phyloP scores from a whole-genome alignment of 2,797 vertebrate genomes.

The Poeciliopsis gracilis region DNA sequence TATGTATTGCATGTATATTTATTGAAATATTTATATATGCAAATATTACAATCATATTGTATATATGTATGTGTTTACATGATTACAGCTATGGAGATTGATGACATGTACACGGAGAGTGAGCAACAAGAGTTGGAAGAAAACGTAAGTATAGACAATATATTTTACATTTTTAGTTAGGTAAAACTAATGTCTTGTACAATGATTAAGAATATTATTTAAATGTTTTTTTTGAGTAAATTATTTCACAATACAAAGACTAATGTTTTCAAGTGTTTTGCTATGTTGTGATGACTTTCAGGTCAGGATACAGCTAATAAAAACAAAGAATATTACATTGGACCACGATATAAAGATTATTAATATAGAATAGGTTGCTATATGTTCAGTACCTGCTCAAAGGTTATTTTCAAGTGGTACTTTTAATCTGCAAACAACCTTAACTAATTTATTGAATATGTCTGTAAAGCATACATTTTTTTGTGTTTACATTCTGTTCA shows the following conservation, averaged over 20 bases:
- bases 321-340: background rate
- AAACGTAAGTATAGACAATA: conserved; percentile 60
- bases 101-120: conserved; percentile 65
- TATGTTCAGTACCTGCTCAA: background rate
- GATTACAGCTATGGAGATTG: conserved; percentile 75
- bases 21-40: too few relatives aligned
- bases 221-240: background rate
- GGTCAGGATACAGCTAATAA: background rate
- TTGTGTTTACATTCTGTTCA: background rate
- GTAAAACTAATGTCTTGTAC: background rate
- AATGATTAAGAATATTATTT: background rate
- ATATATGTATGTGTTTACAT: conserved; percentile 9
- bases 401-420: background rate
- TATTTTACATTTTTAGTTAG: background rate
- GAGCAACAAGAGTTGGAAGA: conserved; percentile 44
- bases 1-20: background rate
- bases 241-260: background rate
- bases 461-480: background rate
- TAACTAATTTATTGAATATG: background rate
- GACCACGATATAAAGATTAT: background rate
- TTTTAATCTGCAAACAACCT: background rate
- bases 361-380: background rate
- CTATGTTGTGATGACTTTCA: background rate
- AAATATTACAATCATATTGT: too few relatives aligned
- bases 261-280: background rate